Evolutionary conservation across 2,888 invertebrate species (phyloP), one percentile per base, ranked within the genome.

Genomic region (Catocala fraxini): DNA sequence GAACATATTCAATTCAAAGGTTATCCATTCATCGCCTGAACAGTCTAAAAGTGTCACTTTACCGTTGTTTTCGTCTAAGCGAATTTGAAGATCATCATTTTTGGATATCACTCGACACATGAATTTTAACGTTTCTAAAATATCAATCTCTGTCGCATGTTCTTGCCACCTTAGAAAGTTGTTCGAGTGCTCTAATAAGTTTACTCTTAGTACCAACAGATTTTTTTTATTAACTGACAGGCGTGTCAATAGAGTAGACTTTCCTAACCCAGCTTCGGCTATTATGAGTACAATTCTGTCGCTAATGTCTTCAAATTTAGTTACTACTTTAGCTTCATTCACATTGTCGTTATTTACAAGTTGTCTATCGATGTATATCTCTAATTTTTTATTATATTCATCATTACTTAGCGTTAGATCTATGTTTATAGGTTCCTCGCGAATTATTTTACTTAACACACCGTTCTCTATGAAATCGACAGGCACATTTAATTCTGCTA

Each of bases 371-470:
- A 73, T 11, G 12, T 64, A 66, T 2, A 59, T 58, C 13, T 56
- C 45, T 49, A 52, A 60, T 0, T 60, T 66, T 33, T 66, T 51
- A 6, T 72, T 49, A 35, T 66, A 73, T 6, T 42, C 59, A 39
- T 13, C 15, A 39, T 51, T 48, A 0, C 39, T 13, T 0, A 53
- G 41, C 3, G 25, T 15, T 52, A 56, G 51, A 0, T 74, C 59
- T 6, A 70, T 11, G 25, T 1, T 5, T 51, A 73, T 39, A 35
- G 13, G 46, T 45, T 70, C 49, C 5, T 41, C 6, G 12, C 1
- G n/a, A 0, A 65, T 15, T n/a, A 65, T 56, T 60, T 51, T 63
- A 34, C 52, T 53, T 0, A 65, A 54, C 11, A 63, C 25, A 1
- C 43, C 61, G 33, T 45, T 62, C 41, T 62, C 45, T 5, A 70